A percentile compares a stretch with the other conserved stretches of the same genome.
Conservation (phyloP, 2,113 vertebrate genomes). For the Vanacampus margaritifer region DNA sequence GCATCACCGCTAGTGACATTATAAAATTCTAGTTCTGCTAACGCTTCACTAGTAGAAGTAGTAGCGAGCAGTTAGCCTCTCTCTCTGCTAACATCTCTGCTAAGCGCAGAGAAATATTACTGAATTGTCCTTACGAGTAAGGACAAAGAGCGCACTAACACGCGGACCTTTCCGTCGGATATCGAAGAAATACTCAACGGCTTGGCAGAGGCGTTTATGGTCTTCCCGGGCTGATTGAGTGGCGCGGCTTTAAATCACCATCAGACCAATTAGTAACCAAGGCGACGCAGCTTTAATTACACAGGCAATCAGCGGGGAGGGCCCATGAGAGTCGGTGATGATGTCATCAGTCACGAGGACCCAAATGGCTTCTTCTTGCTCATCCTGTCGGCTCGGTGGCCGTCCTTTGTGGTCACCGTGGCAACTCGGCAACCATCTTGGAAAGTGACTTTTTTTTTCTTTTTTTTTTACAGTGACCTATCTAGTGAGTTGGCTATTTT, state of each 20-base stretch:
- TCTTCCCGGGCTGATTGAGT: conserved; percentile 44
- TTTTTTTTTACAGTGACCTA: neutral
- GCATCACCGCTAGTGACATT: too few relatives aligned
- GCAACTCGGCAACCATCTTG: neutral
- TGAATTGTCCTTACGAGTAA: too few relatives aligned
- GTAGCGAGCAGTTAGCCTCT: too few relatives aligned
- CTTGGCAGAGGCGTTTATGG: conserved; percentile 8
- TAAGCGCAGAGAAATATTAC: too few relatives aligned
- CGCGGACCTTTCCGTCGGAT: neutral
- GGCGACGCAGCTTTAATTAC: conserved; percentile 47
- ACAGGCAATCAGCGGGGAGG: conserved; percentile 19
- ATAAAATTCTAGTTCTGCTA: too few relatives aligned
- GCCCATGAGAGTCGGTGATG: neutral
- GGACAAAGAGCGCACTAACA: too few relatives aligned
- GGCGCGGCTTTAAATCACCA: conserved; percentile 33
- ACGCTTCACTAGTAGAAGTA: too few relatives aligned
- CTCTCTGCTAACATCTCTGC: too few relatives aligned
- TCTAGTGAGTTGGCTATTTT: too few relatives aligned
- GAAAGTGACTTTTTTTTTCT: too few relatives aligned
- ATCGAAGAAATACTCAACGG: neutral
- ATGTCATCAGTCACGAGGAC: neutral
- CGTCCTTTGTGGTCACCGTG: neutral
- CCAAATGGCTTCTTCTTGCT: neutral
- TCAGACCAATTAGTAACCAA: conserved; percentile 52
- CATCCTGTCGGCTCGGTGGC: too few relatives aligned